These are phyloP conservation scores for Glaucomys volans DNA, from an alignment of 2,113 vertebrate species.

Conservation along the genomic window DNA sequence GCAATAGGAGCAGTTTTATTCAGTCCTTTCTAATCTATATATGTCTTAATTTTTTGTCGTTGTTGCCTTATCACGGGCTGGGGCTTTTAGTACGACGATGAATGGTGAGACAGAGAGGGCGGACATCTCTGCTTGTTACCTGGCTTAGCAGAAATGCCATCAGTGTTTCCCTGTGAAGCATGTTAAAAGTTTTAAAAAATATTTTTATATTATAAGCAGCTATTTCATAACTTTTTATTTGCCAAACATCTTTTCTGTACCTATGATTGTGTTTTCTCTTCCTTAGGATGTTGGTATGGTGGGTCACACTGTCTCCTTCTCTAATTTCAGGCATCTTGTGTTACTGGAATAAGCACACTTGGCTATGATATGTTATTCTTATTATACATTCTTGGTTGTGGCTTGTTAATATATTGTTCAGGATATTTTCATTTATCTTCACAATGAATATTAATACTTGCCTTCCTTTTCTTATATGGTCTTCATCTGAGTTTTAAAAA, in stretches of 20 bases:
- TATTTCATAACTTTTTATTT: background rate
- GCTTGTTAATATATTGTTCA: background rate
- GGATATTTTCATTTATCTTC: background rate
- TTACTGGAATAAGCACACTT: background rate
- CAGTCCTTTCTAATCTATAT: background rate
- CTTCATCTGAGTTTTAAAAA: background rate
- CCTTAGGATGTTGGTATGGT: background rate
- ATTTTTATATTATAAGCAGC: background rate
- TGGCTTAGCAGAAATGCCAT: background rate
- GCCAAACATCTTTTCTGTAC: constrained; percentile 43
- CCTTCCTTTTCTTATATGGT: background rate
- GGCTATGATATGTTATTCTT: background rate
- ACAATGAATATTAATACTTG: background rate
- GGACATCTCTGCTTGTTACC: background rate
- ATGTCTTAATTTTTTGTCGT: background rate
- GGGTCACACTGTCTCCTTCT: background rate
- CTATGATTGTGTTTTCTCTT: background rate
- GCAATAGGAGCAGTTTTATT: background rate
- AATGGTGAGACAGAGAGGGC: background rate
- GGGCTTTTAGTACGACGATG: background rate
- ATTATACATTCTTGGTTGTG: background rate
- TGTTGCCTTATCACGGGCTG: background rate
- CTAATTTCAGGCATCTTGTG: background rate
- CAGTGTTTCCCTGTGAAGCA: background rate
- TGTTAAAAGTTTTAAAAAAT: background rate